A percentile compares a stretch with the other conserved stretches of the same genome.
Evolutionary conservation across 2,113 vertebrate genomes (phyloP).

Genomic region (Ciconia stormi): DNA sequence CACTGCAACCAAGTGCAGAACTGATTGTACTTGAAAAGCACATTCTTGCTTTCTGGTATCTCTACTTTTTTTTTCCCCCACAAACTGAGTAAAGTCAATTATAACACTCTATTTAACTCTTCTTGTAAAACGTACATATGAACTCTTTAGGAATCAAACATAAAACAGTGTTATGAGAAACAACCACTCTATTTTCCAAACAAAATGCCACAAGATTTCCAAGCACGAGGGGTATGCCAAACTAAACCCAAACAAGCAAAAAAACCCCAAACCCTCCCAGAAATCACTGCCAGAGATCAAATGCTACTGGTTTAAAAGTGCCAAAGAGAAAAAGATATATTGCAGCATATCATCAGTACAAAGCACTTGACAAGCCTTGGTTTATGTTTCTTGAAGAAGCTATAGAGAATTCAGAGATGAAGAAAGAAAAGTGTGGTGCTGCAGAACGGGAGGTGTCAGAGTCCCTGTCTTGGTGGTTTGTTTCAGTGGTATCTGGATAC

Average conservation of each 20-base stretch:
- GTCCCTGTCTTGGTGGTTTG: neutral
- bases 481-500: neutral
- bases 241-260: neutral
- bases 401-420: neutral
- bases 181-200: neutral
- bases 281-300: neutral
- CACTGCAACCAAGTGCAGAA: conserved; percentile 69
- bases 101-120: neutral
- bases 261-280: neutral
- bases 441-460: neutral
- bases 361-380: neutral
- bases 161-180: neutral
- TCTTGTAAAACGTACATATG: neutral
- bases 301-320: neutral
- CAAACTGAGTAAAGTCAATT: neutral
- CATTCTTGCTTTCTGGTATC: conserved; percentile 47
- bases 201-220: neutral
- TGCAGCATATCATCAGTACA: neutral
- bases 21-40: conserved; percentile 63
- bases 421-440: neutral
- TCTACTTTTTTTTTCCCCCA: neutral
- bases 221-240: neutral
- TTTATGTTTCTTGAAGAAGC: neutral
- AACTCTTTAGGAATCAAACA: neutral
- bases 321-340: neutral